phyloP scores from a whole-genome alignment of 2,113 vertebrate species.

The Triplophysa siluroides region DNA sequence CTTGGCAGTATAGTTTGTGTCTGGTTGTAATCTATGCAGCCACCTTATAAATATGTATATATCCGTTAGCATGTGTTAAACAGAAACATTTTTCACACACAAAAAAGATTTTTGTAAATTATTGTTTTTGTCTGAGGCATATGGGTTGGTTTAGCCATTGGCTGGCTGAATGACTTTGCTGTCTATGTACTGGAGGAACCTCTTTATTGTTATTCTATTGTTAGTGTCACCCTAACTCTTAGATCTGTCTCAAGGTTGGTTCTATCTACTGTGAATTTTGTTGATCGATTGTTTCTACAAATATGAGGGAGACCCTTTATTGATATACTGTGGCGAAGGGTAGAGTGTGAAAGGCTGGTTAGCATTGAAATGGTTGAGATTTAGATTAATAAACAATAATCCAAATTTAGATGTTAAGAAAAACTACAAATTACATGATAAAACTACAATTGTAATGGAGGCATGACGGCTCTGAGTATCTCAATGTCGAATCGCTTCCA shows the following conservation, averaged over 20 bases:
- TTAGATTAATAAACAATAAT: too few relatives aligned
- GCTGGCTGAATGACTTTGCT: not conserved
- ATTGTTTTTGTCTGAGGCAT: constrained; percentile 10
- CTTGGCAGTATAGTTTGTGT: constrained; percentile 15
- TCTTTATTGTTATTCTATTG: not conserved
- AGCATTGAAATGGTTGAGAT: too few relatives aligned
- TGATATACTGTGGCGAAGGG: too few relatives aligned
- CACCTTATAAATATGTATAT: constrained; percentile 15
- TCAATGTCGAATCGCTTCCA: too few relatives aligned
- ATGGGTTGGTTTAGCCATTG: not conserved
- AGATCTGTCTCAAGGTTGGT: too few relatives aligned
- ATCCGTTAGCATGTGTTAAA: constrained; percentile 14
- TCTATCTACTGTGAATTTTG: not conserved
- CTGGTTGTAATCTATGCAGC: not conserved
- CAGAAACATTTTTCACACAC: too few relatives aligned
- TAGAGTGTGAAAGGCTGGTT: too few relatives aligned
- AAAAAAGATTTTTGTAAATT: not conserved
- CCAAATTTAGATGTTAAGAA: too few relatives aligned
- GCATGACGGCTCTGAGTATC: too few relatives aligned
- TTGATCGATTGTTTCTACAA: not conserved
- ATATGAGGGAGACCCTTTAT: too few relatives aligned
- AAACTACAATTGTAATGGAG: too few relatives aligned
- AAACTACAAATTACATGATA: too few relatives aligned
- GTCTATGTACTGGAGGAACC: not conserved
- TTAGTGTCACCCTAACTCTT: not conserved